These are phyloP conservation scores for Cassiopea xamachana DNA, from an alignment of 30 jellyfish, hydroid and myxozoan genomes.

Conservation along the genomic window DNA sequence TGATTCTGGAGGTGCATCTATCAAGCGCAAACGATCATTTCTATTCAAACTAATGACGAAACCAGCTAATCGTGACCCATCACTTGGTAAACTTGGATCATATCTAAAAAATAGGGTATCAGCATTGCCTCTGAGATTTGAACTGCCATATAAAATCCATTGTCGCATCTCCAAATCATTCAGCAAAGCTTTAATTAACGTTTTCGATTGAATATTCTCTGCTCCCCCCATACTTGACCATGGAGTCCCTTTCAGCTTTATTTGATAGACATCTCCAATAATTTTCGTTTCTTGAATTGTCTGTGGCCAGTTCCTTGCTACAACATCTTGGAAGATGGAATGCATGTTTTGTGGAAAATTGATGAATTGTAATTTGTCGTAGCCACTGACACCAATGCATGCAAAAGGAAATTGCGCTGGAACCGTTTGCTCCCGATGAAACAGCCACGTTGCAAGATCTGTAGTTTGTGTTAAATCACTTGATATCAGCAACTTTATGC, in stretches of 20 bases:
- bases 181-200: conserved; percentile 57
- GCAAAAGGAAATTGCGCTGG: conserved; percentile 58
- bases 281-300: conserved; percentile 39
- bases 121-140: conserved; percentile 57
- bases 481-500: conserved; percentile 57
- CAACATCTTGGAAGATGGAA: conserved; percentile 23
- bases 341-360: conserved; percentile 49
- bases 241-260: conserved; percentile 74
- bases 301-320: conserved; percentile 66
- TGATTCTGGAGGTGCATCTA: conserved; percentile 67
- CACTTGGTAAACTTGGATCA: conserved; percentile 48
- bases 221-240: conserved; percentile 76
- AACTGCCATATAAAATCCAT: conserved; percentile 68
- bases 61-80: conserved; percentile 53
- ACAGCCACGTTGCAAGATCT: conserved; percentile 68
- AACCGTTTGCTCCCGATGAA: conserved; percentile 56
- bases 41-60: conserved; percentile 76
- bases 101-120: conserved; percentile 68
- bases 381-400: conserved; percentile 62
- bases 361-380: conserved; percentile 55
- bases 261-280: conserved; percentile 53
- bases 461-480: conserved; percentile 70
- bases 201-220: conserved; percentile 70
- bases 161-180: conserved; percentile 62
- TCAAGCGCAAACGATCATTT: conserved; percentile 79